phyloP scores from a whole-genome alignment of 2,888 invertebrate genomes.

The Agrotis ipsilon region DNA sequence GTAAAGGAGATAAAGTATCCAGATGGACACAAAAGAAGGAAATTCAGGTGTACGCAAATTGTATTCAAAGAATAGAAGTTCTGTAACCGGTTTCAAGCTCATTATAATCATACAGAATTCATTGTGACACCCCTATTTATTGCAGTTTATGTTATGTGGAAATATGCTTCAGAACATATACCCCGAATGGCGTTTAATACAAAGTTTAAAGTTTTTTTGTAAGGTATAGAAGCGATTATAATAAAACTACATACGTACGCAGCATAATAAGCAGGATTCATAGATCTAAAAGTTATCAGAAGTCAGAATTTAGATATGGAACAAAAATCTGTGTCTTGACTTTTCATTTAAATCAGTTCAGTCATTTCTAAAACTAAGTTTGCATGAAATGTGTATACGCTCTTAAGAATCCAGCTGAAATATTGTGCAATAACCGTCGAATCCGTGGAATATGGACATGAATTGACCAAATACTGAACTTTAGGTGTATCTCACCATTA shows the following conservation, averaged over 20 bases:
- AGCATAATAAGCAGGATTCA: too few species aligned
- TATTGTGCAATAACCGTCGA: background rate
- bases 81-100: slow-evolving; percentile 27
- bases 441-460: background rate
- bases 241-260: too few species aligned
- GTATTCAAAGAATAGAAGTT: slow-evolving; percentile 40
- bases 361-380: too few species aligned
- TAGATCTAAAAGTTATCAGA: too few species aligned
- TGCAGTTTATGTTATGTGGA: slow-evolving; percentile 1
- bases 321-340: too few species aligned
- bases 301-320: too few species aligned
- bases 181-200: too few species aligned
- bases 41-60: slow-evolving; percentile 67
- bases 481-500: slow-evolving; percentile 4
- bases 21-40: slow-evolving; percentile 65
- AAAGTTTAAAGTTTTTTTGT: too few species aligned
- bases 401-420: background rate
- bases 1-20: slow-evolving; percentile 33
- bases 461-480: background rate
- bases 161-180: background rate
- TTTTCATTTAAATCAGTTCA: too few species aligned
- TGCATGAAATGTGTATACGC: too few species aligned
- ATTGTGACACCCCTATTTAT: slow-evolving; percentile 43
- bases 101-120: slow-evolving; percentile 55
- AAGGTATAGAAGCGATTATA: too few species aligned